Evolutionary conservation across 2,113 vertebrate genomes (phyloP).

Genomic region (Sitta europaea): DNA sequence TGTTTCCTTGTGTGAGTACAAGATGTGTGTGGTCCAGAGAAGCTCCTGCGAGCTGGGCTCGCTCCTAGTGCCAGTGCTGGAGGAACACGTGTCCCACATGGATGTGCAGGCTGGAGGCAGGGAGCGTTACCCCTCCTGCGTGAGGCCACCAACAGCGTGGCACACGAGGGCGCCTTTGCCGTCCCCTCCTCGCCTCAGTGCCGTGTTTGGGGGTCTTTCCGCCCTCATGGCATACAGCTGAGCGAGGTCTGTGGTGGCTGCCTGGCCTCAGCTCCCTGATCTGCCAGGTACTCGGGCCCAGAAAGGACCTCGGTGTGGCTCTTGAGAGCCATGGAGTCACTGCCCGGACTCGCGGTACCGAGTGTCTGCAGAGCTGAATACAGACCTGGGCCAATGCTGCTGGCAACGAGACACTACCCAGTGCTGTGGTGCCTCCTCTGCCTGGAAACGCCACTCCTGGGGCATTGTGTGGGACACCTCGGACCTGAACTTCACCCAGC

Average conservation of each 20-base stretch:
- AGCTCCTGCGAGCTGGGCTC: not conserved
- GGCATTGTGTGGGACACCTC: not conserved
- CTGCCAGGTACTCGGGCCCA: not conserved
- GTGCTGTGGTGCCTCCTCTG: not conserved
- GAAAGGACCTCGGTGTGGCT: not conserved
- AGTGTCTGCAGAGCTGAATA: not conserved
- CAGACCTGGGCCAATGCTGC: not conserved
- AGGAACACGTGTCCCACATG: accelerated
- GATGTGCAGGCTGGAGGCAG: not conserved
- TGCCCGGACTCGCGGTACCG: accelerated
- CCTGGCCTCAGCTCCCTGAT: not conserved
- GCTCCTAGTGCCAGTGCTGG: not conserved
- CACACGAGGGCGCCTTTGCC: not conserved
- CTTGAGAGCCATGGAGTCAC: accelerated
- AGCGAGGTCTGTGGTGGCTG: not conserved
- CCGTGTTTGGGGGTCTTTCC: not conserved
- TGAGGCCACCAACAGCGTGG: accelerated
- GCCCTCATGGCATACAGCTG: accelerated
- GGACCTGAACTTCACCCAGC: not conserved
- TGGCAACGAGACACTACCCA: not conserved
- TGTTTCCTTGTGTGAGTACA: not conserved
- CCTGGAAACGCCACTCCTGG: not conserved
- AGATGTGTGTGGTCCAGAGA: not conserved
- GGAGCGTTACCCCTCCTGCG: accelerated
- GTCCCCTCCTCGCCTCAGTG: not conserved